phyloP scores from a whole-genome alignment of 1,140 invertebrate genomes.

The Atta colombica region DNA sequence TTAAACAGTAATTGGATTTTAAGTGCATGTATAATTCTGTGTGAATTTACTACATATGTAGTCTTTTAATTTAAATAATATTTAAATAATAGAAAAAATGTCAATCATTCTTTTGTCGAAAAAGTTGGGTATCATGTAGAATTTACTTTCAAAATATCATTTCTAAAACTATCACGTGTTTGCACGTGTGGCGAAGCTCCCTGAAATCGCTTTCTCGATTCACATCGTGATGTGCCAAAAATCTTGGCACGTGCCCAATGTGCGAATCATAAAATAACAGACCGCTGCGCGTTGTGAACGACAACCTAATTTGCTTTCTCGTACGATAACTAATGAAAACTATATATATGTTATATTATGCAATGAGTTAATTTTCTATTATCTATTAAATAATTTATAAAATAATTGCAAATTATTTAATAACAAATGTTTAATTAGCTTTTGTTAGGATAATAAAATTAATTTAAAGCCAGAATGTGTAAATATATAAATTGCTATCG shows the following conservation, averaged over 20 bases:
- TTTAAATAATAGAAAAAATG: not conserved
- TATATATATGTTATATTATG: not conserved
- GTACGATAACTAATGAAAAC: constrained; percentile 52
- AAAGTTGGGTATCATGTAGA: constrained; percentile 9
- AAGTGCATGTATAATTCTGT: no score
- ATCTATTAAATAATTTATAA: constrained; percentile 4
- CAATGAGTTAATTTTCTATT: not conserved
- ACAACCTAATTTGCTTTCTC: constrained; percentile 71
- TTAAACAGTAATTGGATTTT: no score
- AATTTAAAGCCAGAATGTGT: not conserved
- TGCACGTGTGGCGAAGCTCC: constrained; percentile 26
- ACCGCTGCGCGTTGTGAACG: constrained; percentile 32
- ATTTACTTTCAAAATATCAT: constrained; percentile 44
- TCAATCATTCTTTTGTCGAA: not conserved
- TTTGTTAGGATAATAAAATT: not conserved
- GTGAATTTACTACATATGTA: no score
- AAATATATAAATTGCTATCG: not conserved
- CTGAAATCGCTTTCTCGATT: constrained; percentile 67
- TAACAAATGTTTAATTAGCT: not conserved
- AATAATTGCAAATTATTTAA: constrained; percentile 1
- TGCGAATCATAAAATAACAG: constrained; percentile 77
- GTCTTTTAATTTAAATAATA: no score
- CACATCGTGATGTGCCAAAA: constrained; percentile 70
- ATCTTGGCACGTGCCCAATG: constrained; percentile 76
- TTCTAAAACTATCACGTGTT: constrained; percentile 63